Conservation (phyloP, 2,888 invertebrate species). For the Gymnosoma rotundatum region DNA sequence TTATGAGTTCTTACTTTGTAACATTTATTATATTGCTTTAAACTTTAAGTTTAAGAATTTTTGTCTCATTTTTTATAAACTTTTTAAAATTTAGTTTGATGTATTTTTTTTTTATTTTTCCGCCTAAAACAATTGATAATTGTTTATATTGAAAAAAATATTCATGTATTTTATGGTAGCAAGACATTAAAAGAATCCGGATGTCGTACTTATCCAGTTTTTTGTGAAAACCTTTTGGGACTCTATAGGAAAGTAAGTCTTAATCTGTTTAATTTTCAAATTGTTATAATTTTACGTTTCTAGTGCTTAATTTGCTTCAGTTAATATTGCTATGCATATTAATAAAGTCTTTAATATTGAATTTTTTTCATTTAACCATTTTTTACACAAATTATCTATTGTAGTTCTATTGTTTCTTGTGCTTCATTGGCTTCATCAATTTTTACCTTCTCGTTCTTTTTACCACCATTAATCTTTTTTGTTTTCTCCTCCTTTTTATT, state of each 20-base stretch:
- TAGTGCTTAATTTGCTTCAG: slow-evolving; percentile 8
- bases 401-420: slow-evolving; percentile 65
- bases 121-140: slow-evolving; percentile 44
- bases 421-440: slow-evolving; percentile 66
- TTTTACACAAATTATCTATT: slow-evolving; percentile 46
- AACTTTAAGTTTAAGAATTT: slow-evolving; percentile 7
- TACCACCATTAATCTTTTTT: slow-evolving; percentile 54
- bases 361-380: not conserved
- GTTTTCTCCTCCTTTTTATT: slow-evolving; percentile 59
- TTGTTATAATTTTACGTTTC: not conserved
- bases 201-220: not conserved
- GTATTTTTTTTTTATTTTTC: not conserved
- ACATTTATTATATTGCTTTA: not conserved
- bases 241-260: slow-evolving; percentile 35
- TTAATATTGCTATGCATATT: slow-evolving; percentile 45
- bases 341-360: slow-evolving; percentile 43
- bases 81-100: not conserved
- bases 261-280: slow-evolving; percentile 4
- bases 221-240: slow-evolving; percentile 58
- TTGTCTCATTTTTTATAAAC: slow-evolving; percentile 10
- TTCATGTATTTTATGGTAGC: not conserved
- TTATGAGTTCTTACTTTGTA: too few species aligned
- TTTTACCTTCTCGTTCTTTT: slow-evolving; percentile 60
- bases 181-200: not conserved
- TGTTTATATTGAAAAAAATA: slow-evolving; percentile 24